Conservation (phyloP, 1,140 invertebrate species). For the Temnothorax longispinosus region DNA sequence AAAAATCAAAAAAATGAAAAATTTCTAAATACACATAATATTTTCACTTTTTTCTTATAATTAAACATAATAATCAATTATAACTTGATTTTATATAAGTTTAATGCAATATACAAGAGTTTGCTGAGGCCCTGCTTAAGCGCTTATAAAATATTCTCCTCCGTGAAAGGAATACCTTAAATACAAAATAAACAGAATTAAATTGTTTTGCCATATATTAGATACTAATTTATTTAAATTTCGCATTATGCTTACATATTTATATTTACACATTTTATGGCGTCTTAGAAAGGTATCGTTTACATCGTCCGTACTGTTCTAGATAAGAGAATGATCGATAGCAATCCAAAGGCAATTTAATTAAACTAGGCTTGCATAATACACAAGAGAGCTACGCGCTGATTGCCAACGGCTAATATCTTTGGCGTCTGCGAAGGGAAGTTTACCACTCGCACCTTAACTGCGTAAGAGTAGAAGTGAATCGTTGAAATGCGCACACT, state of each 20-base stretch:
- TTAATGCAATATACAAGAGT: no score
- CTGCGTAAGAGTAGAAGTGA: background rate
- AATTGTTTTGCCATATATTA: background rate
- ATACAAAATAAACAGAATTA: background rate
- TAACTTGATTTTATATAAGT: no score
- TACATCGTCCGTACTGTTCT: background rate
- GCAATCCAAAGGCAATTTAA: conserved; percentile 75
- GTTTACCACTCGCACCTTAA: conserved; percentile 61
- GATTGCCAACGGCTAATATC: conserved; percentile 69
- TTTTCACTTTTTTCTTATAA: no score
- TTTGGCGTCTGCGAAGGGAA: conserved; percentile 27
- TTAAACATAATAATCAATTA: no score
- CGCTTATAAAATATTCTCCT: no score
- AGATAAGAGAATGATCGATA: background rate
- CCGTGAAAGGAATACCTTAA: background rate
- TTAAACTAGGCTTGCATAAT: conserved; percentile 79
- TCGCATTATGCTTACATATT: background rate
- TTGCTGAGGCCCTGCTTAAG: no score
- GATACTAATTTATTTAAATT: background rate
- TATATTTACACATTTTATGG: background rate
- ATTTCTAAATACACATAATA: no score
- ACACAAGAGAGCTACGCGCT: conserved; percentile 58
- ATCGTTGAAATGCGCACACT: background rate
- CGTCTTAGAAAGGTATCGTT: background rate
- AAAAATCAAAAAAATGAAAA: no score